Conservation (phyloP, 2,797 vertebrate species). For the Macrochelys suwanniensis region DNA sequence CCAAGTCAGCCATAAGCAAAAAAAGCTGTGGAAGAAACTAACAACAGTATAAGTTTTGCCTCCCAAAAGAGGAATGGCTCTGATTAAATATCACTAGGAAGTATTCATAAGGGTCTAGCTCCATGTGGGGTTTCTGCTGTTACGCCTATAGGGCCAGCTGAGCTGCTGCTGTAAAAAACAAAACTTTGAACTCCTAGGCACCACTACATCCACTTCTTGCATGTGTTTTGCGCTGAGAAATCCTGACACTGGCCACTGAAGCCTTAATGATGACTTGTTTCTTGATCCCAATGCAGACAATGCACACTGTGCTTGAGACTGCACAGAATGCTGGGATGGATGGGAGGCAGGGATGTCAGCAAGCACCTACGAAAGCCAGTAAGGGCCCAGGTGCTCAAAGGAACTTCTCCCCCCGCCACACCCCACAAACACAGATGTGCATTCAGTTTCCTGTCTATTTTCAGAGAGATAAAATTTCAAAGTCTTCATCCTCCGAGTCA, state of each 20-base stretch:
- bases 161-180: conserved; percentile 50
- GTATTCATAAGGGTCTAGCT: conserved; percentile 2
- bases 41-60: conserved; percentile 45
- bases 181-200: conserved; percentile 66
- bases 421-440: conserved; percentile 72
- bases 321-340: conserved; percentile 71
- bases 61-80: background rate
- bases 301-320: conserved; percentile 49
- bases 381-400: conserved; percentile 73
- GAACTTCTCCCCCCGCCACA: conserved; percentile 69
- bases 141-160: conserved; percentile 31
- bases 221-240: conserved; percentile 40
- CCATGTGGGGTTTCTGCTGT: conserved; percentile 25
- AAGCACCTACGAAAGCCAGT: conserved; percentile 74
- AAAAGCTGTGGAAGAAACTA: conserved; percentile 59
- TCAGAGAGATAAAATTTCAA: conserved; percentile 98
- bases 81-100: conserved; percentile 45
- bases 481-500: conserved; percentile 98
- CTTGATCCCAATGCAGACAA: conserved; percentile 66
- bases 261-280: conserved; percentile 52
- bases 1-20: conserved; percentile 60
- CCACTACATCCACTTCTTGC: conserved; percentile 59
- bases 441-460: conserved; percentile 67
- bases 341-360: conserved; percentile 73
- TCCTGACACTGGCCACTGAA: conserved; percentile 61